Base-by-base conservation (phyloP, 2,888 invertebrate genomes). In the Piscicola geometra region DNA sequence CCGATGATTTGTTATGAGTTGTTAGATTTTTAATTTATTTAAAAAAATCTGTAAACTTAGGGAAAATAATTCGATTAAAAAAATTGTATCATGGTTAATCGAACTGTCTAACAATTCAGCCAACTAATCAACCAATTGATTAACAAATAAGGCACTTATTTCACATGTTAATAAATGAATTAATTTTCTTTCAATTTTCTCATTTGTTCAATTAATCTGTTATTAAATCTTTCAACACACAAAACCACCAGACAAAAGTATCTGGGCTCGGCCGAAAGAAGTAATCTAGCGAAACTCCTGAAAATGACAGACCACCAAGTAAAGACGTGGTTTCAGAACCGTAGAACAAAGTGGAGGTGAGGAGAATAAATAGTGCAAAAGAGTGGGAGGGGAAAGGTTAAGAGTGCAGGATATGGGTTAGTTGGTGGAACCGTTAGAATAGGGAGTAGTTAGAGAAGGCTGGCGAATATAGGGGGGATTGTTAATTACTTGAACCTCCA, bases 91-190 rank as follows among this genome's bases (percentile, higher is more conserved):
- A n/a, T n/a, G n/a, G n/a, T n/a, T n/a, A n/a, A n/a, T n/a, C n/a
- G n/a, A n/a, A n/a, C n/a, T n/a, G n/a, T n/a, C n/a, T n/a, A n/a
- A n/a, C n/a, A n/a, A n/a, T n/a, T n/a, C n/a, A n/a, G n/a, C n/a
- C n/a, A n/a, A 96, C 84, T 98, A 99, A 87, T 99, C 99, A 87
- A 99, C 99, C 86, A 88, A 99, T 80, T 98, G 98, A 5, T 97
- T 97, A 0, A 95, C 96, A 0, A 98, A 98, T 85, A 87, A 98
- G 71, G 96, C 97, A 0, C 92, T 94, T 0, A 87, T 98, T 75
- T 98, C 98, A 72, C 94, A 96, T 85, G 92, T 93, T 0, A 88
- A 99, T 81, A 96, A 97, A 88, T 98, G 99, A 98, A 98, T 97
- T 5, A 98, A 99, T 86, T 97, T 97, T 0, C 98, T 99, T 86